phyloP scores from a whole-genome alignment of 2,113 vertebrate species.

The Penelope pileata region DNA sequence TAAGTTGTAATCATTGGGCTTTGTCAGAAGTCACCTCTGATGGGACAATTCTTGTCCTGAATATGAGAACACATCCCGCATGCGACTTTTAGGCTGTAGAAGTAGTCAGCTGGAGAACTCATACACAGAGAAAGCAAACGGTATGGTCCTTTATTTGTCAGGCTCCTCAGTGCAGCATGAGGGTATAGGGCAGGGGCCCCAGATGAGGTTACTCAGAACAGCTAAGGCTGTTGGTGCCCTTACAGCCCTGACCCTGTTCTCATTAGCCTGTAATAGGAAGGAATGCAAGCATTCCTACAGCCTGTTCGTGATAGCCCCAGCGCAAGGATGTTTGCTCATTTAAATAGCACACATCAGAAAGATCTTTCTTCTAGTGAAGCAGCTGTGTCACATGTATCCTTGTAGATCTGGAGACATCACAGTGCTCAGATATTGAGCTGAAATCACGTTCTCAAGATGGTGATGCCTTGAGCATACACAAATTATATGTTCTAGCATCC shows the following conservation, averaged over 20 bases:
- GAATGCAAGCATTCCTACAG: neutral
- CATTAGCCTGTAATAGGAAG: too few species aligned
- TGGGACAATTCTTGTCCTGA: neutral
- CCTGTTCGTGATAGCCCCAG: neutral
- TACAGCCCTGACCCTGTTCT: neutral
- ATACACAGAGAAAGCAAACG: neutral
- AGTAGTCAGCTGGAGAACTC: neutral
- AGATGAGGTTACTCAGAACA: neutral
- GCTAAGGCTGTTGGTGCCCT: neutral
- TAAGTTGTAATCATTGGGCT: neutral
- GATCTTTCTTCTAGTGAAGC: neutral
- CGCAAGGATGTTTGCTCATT: neutral
- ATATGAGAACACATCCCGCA: neutral
- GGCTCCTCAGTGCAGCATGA: neutral
- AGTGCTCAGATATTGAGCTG: neutral
- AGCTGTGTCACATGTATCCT: neutral
- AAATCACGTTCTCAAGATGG: neutral
- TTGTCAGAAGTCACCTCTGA: neutral
- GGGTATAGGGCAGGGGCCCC: rapidly evolving
- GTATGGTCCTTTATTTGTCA: neutral
- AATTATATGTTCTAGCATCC: neutral
- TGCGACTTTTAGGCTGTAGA: neutral
- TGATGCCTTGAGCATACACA: neutral
- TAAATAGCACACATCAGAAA: neutral
- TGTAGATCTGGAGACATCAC: neutral